Evolutionary conservation across 2,888 invertebrate genomes (phyloP).

Genomic region (Pseudeuparius sepicola): DNA sequence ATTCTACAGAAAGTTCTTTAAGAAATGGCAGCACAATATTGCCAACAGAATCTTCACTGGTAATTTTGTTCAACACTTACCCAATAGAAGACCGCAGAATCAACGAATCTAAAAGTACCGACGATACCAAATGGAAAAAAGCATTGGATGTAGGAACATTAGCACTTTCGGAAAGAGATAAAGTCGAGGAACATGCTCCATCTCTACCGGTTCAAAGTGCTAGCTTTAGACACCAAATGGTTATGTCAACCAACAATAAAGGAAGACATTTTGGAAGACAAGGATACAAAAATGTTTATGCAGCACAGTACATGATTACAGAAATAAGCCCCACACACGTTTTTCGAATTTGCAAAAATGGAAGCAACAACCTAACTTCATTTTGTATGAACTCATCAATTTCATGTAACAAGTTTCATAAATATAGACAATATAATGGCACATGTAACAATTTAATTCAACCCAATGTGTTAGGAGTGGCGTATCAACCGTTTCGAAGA

Average conservation of each 20-base stretch:
- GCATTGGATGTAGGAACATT: slow-evolving; percentile 39
- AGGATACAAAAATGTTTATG: slow-evolving; percentile 60
- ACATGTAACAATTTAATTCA: slow-evolving; percentile 64
- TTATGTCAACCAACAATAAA: slow-evolving; percentile 51
- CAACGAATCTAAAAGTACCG: slow-evolving; percentile 14
- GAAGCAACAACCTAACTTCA: no score
- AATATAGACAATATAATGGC: slow-evolving; percentile 61
- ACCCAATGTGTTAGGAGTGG: slow-evolving; percentile 51
- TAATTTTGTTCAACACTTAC: slow-evolving; percentile 23
- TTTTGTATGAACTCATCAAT: no score
- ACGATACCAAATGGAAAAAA: slow-evolving; percentile 19
- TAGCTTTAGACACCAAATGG: slow-evolving; percentile 59
- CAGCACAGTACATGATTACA: slow-evolving; percentile 52
- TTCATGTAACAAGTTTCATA: slow-evolving; percentile 30
- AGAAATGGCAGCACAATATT: slow-evolving; percentile 11
- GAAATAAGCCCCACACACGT: not conserved
- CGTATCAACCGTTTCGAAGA: slow-evolving; percentile 64
- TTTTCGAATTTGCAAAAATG: not conserved
- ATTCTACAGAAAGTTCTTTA: slow-evolving; percentile 15
- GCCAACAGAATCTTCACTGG: slow-evolving; percentile 16
- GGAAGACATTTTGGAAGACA: slow-evolving; percentile 54
- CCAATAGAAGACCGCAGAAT: slow-evolving; percentile 22
- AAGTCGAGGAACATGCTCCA: slow-evolving; percentile 44
- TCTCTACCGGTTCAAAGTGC: slow-evolving; percentile 49
- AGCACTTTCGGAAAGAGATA: slow-evolving; percentile 46